Percentiles rank a stretch among this genome's conserved stretches.
These are phyloP conservation scores for Drosophila robusta DNA, from an alignment of 2,888 invertebrate genomes.

Conservation along the genomic window DNA sequence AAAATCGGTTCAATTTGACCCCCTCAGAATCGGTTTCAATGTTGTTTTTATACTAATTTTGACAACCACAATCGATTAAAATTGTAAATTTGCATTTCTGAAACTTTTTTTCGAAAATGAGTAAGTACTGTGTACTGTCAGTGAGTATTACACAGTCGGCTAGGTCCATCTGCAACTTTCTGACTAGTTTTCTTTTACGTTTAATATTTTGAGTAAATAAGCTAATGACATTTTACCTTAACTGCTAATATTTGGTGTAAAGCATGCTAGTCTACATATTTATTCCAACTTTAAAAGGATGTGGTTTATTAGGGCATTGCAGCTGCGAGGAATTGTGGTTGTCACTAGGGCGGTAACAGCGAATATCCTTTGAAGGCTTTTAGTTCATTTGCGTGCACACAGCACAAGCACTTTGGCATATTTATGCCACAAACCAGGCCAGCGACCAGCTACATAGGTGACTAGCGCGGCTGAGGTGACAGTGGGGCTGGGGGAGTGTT, in stretches of 20 bases:
- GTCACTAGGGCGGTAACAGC: conserved; percentile 4
- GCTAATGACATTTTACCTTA: conserved; percentile 3
- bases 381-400: conserved; percentile 51
- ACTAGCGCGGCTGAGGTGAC: neutral
- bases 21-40: too few species aligned
- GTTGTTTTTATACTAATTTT: too few species aligned
- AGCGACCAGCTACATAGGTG: conserved; percentile 8
- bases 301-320: conserved; percentile 49
- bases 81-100: too few species aligned
- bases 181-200: too few species aligned
- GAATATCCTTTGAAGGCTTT: conserved; percentile 57
- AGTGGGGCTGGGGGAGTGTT: too few species aligned
- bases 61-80: too few species aligned
- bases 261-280: conserved; percentile 9
- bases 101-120: too few species aligned
- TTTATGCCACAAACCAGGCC: conserved; percentile 34
- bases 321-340: conserved; percentile 35
- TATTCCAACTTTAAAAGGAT: conserved; percentile 12
- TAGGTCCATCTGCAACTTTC: too few species aligned
- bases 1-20: too few species aligned
- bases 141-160: too few species aligned
- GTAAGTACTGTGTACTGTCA: too few species aligned
- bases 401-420: conserved; percentile 30
- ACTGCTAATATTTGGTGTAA: neutral
- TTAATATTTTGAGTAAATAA: neutral